phyloP scores from a whole-genome alignment of 2,113 vertebrate species.

The Puntigrus tetrazona region DNA sequence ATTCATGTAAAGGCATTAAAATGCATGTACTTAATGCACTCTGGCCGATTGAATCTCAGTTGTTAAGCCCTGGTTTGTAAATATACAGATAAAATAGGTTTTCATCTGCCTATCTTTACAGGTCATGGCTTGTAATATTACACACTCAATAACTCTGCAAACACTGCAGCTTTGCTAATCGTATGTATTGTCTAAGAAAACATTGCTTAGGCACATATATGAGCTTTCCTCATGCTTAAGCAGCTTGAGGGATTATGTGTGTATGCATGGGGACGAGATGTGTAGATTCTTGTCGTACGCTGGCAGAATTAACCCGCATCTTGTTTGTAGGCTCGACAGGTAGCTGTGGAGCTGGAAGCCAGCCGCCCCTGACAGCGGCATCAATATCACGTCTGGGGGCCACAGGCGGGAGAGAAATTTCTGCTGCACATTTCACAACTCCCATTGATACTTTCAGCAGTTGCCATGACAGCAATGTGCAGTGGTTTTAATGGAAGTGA shows the following conservation, averaged over 20 bases:
- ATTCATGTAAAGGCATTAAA: background rate
- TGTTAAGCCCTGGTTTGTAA: background rate
- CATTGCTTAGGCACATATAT: conserved; percentile 5
- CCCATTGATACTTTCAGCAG: conserved; percentile 53
- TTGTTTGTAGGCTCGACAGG: conserved; percentile 58
- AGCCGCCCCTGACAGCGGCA: conserved; percentile 54
- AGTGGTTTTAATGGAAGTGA: conserved; percentile 54
- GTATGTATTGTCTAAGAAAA: conserved; percentile 27
- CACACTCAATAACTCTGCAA: background rate
- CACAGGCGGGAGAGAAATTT: conserved; percentile 48
- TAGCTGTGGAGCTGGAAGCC: conserved; percentile 47
- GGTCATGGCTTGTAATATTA: background rate
- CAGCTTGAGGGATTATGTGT: conserved; percentile 46
- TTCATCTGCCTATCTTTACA: background rate
- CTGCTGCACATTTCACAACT: conserved; percentile 57
- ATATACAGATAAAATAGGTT: background rate
- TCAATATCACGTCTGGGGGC: conserved; percentile 57
- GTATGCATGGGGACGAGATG: conserved; percentile 43
- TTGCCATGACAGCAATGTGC: conserved; percentile 60
- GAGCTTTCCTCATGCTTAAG: conserved; percentile 30
- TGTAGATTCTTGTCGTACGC: conserved; percentile 15
- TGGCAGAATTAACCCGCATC: conserved; percentile 38
- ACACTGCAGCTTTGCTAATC: background rate
- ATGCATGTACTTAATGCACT: background rate
- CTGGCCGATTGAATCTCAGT: background rate